Evolutionary conservation across 2,797 vertebrate species (phyloP).

Genomic region (Alfaro cultratus): DNA sequence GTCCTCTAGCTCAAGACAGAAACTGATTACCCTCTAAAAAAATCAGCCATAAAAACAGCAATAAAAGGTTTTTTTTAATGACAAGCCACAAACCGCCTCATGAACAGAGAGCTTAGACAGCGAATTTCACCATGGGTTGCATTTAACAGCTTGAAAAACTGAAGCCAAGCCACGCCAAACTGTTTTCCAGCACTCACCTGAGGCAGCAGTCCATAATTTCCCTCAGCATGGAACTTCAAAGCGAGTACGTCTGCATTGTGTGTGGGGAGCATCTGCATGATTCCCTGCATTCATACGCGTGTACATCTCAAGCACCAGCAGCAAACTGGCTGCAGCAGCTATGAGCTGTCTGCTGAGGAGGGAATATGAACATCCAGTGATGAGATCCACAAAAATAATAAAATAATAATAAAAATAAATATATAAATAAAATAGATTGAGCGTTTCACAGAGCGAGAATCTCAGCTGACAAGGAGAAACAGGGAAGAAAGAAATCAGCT

Average conservation of each 20-base stretch:
- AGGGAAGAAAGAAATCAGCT: slow-evolving; percentile 46
- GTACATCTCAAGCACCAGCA: slow-evolving; percentile 54
- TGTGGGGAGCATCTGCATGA: slow-evolving; percentile 38
- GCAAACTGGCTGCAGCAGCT: slow-evolving; percentile 65
- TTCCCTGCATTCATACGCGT: slow-evolving; percentile 44
- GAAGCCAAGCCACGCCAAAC: slow-evolving; percentile 1
- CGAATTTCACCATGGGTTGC: slow-evolving; percentile 9
- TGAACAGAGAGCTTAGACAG: background rate
- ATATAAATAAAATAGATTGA: background rate
- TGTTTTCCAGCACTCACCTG: slow-evolving; percentile 66
- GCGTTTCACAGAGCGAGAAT: slow-evolving; percentile 55
- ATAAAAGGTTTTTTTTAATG: background rate
- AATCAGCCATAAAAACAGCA: background rate
- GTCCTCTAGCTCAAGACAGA: slow-evolving; percentile 23
- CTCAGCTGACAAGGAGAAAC: slow-evolving; percentile 52
- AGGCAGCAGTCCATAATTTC: slow-evolving; percentile 75
- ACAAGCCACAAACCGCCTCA: slow-evolving; percentile 1
- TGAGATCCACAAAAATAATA: slow-evolving; percentile 52
- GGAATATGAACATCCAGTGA: slow-evolving; percentile 65
- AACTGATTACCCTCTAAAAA: slow-evolving; percentile 12
- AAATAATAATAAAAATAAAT: slow-evolving; percentile 9
- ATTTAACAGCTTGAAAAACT: slow-evolving; percentile 2
- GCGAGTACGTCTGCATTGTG: slow-evolving; percentile 11
- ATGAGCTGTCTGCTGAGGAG: slow-evolving; percentile 67
- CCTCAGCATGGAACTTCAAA: slow-evolving; percentile 55